Percentiles rank a stretch among this genome's conserved stretches.
phyloP scores from a whole-genome alignment of 1,140 invertebrate genomes.

The Calycopis cecrops region DNA sequence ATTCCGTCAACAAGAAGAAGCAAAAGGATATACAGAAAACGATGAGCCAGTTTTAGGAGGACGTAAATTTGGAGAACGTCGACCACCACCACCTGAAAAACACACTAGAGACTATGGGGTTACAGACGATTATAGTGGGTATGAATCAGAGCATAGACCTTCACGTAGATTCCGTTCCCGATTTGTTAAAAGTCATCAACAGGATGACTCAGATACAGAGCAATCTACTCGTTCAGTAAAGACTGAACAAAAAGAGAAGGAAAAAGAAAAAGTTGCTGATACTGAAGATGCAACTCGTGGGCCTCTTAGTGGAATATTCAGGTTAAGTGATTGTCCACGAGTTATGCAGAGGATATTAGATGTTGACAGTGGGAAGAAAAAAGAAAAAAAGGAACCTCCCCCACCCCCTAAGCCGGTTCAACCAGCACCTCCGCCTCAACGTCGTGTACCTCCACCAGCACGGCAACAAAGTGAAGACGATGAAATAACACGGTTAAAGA shows the following conservation, averaged over 20 bases:
- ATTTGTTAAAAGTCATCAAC: constrained; percentile 80
- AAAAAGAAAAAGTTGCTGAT: constrained; percentile 88
- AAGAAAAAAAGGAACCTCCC: constrained; percentile 80
- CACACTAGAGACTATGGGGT: constrained; percentile 74
- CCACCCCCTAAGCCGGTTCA: constrained; percentile 74
- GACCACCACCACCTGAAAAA: constrained; percentile 70
- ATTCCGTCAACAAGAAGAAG: constrained; percentile 90
- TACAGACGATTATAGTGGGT: constrained; percentile 77
- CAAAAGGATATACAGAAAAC: constrained; percentile 72
- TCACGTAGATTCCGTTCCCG: constrained; percentile 82
- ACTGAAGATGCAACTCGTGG: constrained; percentile 92
- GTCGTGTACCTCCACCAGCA: constrained; percentile 67
- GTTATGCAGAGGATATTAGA: constrained; percentile 93
- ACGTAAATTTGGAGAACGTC: constrained; percentile 82
- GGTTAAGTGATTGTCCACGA: constrained; percentile 90
- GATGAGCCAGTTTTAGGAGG: constrained; percentile 81
- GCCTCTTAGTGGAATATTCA: constrained; percentile 91
- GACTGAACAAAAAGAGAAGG: constrained; percentile 76
- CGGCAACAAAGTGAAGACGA: constrained; percentile 91
- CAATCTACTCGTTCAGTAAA: constrained; percentile 76
- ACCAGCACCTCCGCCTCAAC: constrained; percentile 67
- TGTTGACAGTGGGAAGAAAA: constrained; percentile 84
- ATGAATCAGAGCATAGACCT: constrained; percentile 79
- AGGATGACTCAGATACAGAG: constrained; percentile 82
- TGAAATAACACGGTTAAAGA: constrained; percentile 92